Conservation (phyloP, 1,140 invertebrate genomes). For the Piezodorus guildinii region DNA sequence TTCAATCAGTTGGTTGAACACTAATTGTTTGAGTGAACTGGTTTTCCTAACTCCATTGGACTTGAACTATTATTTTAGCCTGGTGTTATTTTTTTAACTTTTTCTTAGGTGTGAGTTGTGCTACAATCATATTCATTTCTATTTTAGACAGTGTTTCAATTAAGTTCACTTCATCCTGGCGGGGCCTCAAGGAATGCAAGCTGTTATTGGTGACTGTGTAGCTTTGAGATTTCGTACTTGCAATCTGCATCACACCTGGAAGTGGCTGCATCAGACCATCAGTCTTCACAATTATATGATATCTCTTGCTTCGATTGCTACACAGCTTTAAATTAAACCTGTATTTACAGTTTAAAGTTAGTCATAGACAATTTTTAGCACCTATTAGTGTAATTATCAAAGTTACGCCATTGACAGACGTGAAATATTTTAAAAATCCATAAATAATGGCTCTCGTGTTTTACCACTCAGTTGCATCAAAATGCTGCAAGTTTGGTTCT, state of each 20-base stretch:
- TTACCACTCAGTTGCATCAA: constrained; percentile 3
- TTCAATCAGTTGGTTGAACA: too few relatives aligned
- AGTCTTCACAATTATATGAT: constrained; percentile 75
- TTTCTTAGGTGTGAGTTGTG: neutral
- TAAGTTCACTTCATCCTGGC: constrained; percentile 38
- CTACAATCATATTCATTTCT: constrained; percentile 1
- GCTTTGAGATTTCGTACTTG: constrained; percentile 70
- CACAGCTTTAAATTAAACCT: constrained; percentile 17
- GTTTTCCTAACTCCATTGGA: too few relatives aligned
- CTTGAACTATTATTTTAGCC: too few relatives aligned
- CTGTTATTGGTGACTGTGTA: constrained; percentile 68
- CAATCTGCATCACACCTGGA: constrained; percentile 71
- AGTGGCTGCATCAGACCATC: constrained; percentile 83
- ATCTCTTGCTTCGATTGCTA: constrained; percentile 47
- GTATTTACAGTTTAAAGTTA: neutral
- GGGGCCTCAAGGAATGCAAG: constrained; percentile 62
- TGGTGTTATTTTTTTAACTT: too few relatives aligned
- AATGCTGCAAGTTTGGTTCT: neutral
- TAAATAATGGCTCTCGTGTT: constrained; percentile 17
- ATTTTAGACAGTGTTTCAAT: constrained; percentile 4
- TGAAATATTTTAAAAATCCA: constrained; percentile 4
- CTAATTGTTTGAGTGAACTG: too few relatives aligned
- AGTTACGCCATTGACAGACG: constrained; percentile 8
- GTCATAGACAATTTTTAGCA: neutral
- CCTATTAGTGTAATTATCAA: neutral